Evolutionary conservation across 1,140 invertebrate genomes (phyloP), one percentile per base, ranked within the genome.

Genomic region (Zophobas morio): DNA sequence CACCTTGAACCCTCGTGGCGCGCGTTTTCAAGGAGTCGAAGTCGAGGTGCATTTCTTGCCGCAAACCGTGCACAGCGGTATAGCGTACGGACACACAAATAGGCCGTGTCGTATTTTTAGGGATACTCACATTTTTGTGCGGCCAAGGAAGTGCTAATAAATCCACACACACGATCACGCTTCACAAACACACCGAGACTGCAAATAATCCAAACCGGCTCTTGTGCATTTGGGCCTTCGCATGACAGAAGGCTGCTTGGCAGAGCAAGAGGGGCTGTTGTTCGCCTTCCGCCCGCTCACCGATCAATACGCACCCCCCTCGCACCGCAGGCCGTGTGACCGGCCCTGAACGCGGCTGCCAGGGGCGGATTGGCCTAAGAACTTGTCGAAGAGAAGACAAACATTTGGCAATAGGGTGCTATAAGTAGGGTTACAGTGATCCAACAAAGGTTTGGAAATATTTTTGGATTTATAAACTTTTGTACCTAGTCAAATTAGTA

Each of bases 301-400:
- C 74, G 75, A 76, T 76, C 75, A 76, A 76, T 76, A 76, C 74
- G 39, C 75, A 42, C 75, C 75, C 42, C 75, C 75, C 51, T 54
- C 47, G 70, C 39, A 20, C 60, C 60, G 6, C 60, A 8, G 60
- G 60, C 42, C 39, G 60, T 66, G 60, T 66, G 60, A 66, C 60
- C 60, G 60, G 42, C 60, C 60, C 60, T 66, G 60, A 66, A 66
- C 60, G 60, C 60, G 60, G 1, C 60, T 42, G 37, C 60, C 60
- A 66, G 60, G 20, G 20, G 20, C 20, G 20, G 20, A 20, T 20
- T 20, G 20, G 20, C 20, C 20, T 20, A 20, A 20, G 20, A 20
- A 20, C 20, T 20, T 20, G 20, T 20, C 20, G 20, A 20, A 20
- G 20, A 20, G 20, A 20, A 20, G 20, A 20, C 20, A 20, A 20